Percentiles rank a stretch among this genome's conserved stretches.
Conservation (phyloP, 2,888 invertebrate genomes). For the Icerya purchasi region DNA sequence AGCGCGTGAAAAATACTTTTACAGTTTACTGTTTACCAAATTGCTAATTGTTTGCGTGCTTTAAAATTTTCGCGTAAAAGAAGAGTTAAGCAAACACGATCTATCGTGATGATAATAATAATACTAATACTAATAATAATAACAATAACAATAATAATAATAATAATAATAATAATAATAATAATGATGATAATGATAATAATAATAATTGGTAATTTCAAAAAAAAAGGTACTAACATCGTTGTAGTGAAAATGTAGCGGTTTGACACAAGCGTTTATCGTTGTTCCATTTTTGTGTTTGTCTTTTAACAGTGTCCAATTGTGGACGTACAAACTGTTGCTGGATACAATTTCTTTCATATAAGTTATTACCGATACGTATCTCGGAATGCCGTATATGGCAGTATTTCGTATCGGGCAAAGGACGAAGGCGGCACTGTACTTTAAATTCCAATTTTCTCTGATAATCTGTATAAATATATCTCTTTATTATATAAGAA, state of each 20-base stretch:
- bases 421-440: conserved; percentile 71
- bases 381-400: conserved; percentile 32
- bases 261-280: conserved; percentile 69
- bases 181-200: no score
- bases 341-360: conserved; percentile 30
- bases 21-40: no score
- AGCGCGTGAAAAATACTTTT: no score
- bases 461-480: conserved; percentile 67
- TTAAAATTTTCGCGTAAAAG: no score
- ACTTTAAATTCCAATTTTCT: conserved; percentile 84
- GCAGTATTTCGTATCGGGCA: conserved; percentile 46
- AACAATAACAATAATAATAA: no score
- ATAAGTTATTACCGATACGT: conserved; percentile 46
- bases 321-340: conserved; percentile 38
- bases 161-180: no score
- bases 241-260: conserved; percentile 71
- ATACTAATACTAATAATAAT: no score
- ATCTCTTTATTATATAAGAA: no score
- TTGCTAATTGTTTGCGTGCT: no score
- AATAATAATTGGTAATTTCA: no score
- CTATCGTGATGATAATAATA: no score
- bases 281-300: conserved; percentile 22
- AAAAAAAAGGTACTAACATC: conserved; percentile 29
- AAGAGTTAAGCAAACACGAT: no score
- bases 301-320: conserved; percentile 24